phyloP scores from a whole-genome alignment of 92 coral and sea anemone genomes.

The Zoanthus gigantus region DNA sequence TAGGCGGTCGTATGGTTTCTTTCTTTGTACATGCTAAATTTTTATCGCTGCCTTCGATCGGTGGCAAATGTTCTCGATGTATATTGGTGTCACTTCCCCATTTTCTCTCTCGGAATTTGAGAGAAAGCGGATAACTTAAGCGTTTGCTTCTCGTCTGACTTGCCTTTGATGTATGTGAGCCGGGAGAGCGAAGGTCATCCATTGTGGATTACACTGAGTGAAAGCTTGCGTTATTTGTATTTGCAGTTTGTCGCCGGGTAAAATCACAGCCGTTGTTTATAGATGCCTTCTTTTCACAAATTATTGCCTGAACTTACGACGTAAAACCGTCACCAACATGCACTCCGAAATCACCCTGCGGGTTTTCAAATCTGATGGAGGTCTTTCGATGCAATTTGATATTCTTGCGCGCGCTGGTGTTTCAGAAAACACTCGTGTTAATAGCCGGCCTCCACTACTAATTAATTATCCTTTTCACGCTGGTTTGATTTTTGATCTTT shows the following conservation, averaged over 20 bases:
- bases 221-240: background rate
- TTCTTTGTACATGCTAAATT: background rate
- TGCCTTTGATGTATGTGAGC: background rate
- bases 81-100: slow-evolving; percentile 36
- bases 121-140: slow-evolving; percentile 24
- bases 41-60: slow-evolving; percentile 11
- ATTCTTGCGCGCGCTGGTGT: slow-evolving; percentile 33
- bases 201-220: background rate
- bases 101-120: slow-evolving; percentile 32
- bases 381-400: slow-evolving; percentile 9
- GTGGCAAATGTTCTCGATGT: slow-evolving; percentile 20
- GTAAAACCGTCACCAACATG: background rate
- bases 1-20: background rate
- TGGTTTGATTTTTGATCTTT: background rate
- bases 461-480: background rate
- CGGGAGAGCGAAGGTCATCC: slow-evolving; percentile 21
- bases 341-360: background rate
- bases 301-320: background rate
- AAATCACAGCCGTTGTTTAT: slow-evolving; percentile 9
- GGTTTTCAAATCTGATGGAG: background rate
- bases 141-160: slow-evolving; percentile 11
- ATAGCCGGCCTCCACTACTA: background rate
- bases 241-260: background rate
- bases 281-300: background rate
- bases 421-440: background rate